Percentiles rank a stretch among this genome's conserved stretches.
Conservation (phyloP, 2,113 vertebrate species). For the Caloenas nicobarica region DNA sequence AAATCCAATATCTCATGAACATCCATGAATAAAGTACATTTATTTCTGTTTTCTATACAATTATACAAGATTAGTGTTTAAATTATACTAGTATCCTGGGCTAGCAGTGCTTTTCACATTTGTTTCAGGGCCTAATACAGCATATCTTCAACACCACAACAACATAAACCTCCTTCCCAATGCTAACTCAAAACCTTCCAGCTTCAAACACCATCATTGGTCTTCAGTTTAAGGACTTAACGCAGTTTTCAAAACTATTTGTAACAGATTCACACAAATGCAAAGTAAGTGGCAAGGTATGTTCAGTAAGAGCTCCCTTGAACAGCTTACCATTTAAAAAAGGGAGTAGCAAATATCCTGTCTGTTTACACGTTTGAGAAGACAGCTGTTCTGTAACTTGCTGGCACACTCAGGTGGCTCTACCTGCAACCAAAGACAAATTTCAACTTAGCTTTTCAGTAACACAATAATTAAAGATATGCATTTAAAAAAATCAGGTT, state of each 20-base stretch:
- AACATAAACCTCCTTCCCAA: neutral
- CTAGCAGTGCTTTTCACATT: neutral
- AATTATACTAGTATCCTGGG: neutral
- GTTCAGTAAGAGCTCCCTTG: neutral
- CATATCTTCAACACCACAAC: neutral
- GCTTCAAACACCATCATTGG: neutral
- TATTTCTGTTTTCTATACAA: neutral
- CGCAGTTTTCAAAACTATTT: neutral
- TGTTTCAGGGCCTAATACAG: neutral
- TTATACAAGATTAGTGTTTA: neutral
- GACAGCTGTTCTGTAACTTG: neutral
- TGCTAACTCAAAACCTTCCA: neutral
- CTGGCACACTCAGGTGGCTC: neutral
- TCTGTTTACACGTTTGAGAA: neutral
- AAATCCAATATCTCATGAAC: neutral
- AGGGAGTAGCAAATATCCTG: neutral
- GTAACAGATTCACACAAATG: neutral
- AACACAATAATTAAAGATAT: neutral
- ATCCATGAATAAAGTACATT: neutral
- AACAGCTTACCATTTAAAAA: slow-evolving; percentile 50
- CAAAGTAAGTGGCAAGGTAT: neutral
- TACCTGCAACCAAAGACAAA: slow-evolving; percentile 33
- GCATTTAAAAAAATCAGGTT: neutral
- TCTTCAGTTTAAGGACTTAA: neutral
- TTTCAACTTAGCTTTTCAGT: neutral